Base-by-base conservation (phyloP, 2,797 vertebrate species). In the Pseudochirops corinnae region DNA sequence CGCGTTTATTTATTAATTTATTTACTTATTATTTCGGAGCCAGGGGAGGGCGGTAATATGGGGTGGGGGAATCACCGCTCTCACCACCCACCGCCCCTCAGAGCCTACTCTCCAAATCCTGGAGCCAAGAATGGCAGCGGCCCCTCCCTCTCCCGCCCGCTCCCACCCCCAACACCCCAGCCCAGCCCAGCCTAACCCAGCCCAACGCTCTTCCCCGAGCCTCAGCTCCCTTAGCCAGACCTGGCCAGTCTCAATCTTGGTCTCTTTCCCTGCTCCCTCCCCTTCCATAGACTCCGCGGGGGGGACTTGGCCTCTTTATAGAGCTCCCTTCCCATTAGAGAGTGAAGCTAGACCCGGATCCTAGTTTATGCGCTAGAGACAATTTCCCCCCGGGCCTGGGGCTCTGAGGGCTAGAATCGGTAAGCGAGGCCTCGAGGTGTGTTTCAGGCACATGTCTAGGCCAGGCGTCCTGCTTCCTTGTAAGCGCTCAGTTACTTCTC, bases 11-110 rank as follows among this genome's bases (percentile, higher is more conserved):
- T 95, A 96, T 97, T 96, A 90, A 55, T 94, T 97, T 97, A 97
- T 94, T 97, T 97, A 97, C 97, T 98, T 97, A 96, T 94, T 95
- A 98, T 92, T 95, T 56, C 26, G 39, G 58, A 74, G 91, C 29
- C n/a, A 1, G 82, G 55, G 74, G 53, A 46, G 29, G 93, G 56
- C 24, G 33, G 60, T 0, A 46, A 3, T 46, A n/a, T 53, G 56
- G 1, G 62, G 93, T 0, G 21, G 74, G 67, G 74, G 74, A 26
- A 26, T 87, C 5, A 92, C 3, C 0, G 0, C 16, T 87, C 28
- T 74, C 55, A 28, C n/a, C 74, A 26, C 74, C 39, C 74, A 46
- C 74, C 39, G 74, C 74, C 39, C 74, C 74, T 87, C 74, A 50
- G 60, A 67, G 60, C 31, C 31, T n/a, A 16, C 31, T 62, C 60